Evolutionary conservation across 2,888 invertebrate genomes (phyloP).

Genomic region (Euphydryas editha): DNA sequence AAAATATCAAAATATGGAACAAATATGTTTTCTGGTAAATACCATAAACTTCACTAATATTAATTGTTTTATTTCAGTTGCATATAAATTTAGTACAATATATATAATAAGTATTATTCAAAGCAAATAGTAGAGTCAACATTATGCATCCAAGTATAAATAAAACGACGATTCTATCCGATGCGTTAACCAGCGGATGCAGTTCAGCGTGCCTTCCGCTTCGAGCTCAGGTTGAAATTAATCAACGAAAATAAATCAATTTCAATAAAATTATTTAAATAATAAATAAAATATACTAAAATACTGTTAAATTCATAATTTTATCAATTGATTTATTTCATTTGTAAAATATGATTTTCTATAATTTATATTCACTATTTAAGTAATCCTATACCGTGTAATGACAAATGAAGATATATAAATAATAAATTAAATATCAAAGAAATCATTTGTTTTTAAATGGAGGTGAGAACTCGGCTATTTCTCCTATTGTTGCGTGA

Average conservation of each 20-base stretch:
- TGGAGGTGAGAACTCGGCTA: conserved; percentile 54
- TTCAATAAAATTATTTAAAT: not conserved
- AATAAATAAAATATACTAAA: not conserved
- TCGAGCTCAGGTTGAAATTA: not conserved
- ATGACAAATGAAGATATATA: too few relatives aligned
- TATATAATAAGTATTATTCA: not conserved
- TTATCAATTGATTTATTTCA: too few relatives aligned
- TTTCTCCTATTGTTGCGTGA: conserved; percentile 51
- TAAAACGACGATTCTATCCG: not conserved
- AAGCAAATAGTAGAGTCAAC: not conserved
- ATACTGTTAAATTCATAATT: not conserved
- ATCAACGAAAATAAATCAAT: not conserved
- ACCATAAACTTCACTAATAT: too few relatives aligned
- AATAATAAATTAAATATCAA: conserved; percentile 8
- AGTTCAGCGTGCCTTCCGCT: conserved; percentile 68
- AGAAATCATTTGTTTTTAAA: conserved; percentile 28
- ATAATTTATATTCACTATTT: too few relatives aligned
- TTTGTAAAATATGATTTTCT: too few relatives aligned
- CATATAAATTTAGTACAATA: too few relatives aligned
- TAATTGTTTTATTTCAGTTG: too few relatives aligned
- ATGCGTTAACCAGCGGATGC: conserved; percentile 53
- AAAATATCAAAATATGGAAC: too few relatives aligned
- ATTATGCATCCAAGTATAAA: not conserved
- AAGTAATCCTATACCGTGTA: too few relatives aligned
- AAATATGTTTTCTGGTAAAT: too few relatives aligned